Evolutionary conservation across 2,797 vertebrate genomes (phyloP).

Genomic region (Pseudochaenichthys georgianus): DNA sequence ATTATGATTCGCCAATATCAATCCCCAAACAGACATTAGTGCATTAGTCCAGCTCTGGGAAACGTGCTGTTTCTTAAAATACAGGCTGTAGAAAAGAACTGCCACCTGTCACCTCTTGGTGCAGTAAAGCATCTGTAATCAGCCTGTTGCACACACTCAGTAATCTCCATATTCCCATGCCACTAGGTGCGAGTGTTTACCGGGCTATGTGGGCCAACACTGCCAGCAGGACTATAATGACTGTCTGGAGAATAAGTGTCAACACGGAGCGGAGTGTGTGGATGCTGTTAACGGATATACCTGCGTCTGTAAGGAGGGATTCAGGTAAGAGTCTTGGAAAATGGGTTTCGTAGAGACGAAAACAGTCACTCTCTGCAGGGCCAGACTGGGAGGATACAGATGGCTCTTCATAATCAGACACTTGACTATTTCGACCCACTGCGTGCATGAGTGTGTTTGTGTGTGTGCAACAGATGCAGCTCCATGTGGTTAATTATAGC

Average conservation of each 20-base stretch:
- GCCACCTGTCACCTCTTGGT: conserved; percentile 5
- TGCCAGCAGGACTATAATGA: conserved; percentile 93
- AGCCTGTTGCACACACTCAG: conserved; percentile 14
- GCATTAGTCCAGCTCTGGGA: background rate
- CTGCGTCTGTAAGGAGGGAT: conserved; percentile 93
- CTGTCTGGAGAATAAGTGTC: conserved; percentile 92
- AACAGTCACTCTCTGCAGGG: conserved; percentile 27
- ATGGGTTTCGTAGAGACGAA: conserved; percentile 18
- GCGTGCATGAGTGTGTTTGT: conserved; percentile 19
- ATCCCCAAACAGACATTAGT: too few relatives aligned
- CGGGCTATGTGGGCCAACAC: conserved; percentile 92
- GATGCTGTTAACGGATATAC: conserved; percentile 94
- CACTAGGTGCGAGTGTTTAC: conserved; percentile 92
- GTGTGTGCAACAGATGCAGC: conserved; percentile 72
- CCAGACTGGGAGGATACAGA: conserved; percentile 76
- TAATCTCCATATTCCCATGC: conserved; percentile 40
- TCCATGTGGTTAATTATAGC: conserved; percentile 85
- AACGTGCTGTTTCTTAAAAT: background rate
- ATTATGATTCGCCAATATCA: too few relatives aligned
- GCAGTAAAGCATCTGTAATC: conserved; percentile 10
- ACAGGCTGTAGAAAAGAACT: background rate
- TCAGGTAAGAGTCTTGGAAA: conserved; percentile 86
- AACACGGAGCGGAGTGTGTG: conserved; percentile 92
- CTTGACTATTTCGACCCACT: conserved; percentile 73
- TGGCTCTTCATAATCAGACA: conserved; percentile 79